Evolutionary conservation across 2,113 vertebrate species (phyloP).

Genomic region (Phylloscopus trochiloides): DNA sequence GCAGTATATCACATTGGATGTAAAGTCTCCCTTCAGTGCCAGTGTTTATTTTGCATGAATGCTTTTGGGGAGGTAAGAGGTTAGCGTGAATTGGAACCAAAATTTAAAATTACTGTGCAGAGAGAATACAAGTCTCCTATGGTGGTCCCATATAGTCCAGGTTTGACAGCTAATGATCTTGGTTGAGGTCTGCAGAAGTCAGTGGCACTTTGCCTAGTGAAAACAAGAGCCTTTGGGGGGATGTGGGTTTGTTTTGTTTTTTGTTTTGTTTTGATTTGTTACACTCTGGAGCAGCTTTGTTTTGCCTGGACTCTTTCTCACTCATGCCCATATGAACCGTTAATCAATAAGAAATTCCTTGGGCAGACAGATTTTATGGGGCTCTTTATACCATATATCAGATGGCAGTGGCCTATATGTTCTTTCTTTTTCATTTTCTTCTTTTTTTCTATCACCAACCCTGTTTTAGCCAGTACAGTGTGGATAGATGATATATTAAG

Average conservation of each 20-base stretch:
- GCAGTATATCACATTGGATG: fast-evolving
- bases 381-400: background rate
- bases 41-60: background rate
- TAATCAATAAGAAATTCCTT: constrained; percentile 19
- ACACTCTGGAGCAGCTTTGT: background rate
- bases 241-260: background rate
- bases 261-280: background rate
- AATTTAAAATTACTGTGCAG: background rate
- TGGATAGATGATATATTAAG: background rate
- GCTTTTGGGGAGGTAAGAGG: background rate
- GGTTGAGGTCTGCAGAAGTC: constrained; percentile 12
- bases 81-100: background rate
- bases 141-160: constrained; percentile 1
- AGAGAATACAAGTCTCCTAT: background rate
- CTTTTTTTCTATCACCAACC: background rate
- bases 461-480: background rate
- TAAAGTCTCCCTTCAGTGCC: background rate
- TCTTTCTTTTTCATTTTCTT: background rate
- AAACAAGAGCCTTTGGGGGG: background rate
- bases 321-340: background rate
- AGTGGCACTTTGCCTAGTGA: constrained; percentile 14
- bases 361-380: background rate
- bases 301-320: constrained; percentile 26
- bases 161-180: background rate
- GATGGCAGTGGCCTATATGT: background rate